Evolutionary conservation across 92 coral and sea anemone genomes (phyloP), one percentile per base, ranked within the genome.

Genomic region (Blastomussa wellsi): DNA sequence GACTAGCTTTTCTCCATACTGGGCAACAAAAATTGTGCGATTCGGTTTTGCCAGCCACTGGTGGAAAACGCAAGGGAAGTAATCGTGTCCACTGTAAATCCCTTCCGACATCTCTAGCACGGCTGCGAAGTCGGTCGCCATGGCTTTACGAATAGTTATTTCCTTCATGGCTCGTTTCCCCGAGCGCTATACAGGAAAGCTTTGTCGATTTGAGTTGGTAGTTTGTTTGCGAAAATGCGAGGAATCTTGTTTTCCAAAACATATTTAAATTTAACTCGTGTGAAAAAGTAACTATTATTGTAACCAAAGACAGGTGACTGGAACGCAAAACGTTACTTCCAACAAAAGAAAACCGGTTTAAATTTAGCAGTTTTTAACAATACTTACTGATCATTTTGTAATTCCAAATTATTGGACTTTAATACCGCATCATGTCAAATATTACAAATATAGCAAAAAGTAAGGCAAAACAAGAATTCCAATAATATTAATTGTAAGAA

Each of bases 11-110:
- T 81, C 91, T 29, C 90, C 94, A 33, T 81, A 81, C 86, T 94
- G 93, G 5, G 96, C 98, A 11, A 96, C 96, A 72, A 96, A 89
- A 62, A 94, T 92, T 16, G 82, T 74, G 28, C 98, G 93, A 33
- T 89, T 88, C 20, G 92, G 76, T 28, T 89, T 85, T 20, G 78
- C 78, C 48, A 96, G 85, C 98, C 98, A 96, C 72, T 88, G 84
- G 28, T 84, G 80, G 69, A 96, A 96, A 51, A 94, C 91, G 59
- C 95, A 91, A 15, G 98, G 98, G 62, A 96, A 92, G 77, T 96
- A 96, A 36, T 96, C 98, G 49, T 96, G 98, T 0, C 98, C 98
- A 9, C 76, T 64, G 82, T 96, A 96, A 80, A 96, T 92, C 29
- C 98, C 98, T 79, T 90, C 77, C 5, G 98, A 96, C 91, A 96